Evolutionary conservation across 2,888 invertebrate species (phyloP).

Genomic region (Mantis religiosa): DNA sequence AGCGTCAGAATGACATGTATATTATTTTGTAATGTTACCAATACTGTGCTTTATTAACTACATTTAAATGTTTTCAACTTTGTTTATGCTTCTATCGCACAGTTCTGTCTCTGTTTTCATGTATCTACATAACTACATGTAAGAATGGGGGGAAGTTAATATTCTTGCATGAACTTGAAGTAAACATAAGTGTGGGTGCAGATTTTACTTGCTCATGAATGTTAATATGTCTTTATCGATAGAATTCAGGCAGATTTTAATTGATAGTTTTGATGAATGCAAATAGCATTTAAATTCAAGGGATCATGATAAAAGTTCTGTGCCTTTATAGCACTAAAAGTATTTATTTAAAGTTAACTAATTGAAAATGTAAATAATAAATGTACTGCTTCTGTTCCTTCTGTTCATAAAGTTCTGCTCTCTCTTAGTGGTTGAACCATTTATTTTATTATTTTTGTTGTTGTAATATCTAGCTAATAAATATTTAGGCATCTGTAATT

Average conservation of each 20-base stretch:
- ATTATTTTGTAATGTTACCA: neutral
- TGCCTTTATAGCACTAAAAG: neutral
- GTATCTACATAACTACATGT: neutral
- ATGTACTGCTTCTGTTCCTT: neutral
- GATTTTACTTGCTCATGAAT: neutral
- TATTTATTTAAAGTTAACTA: neutral
- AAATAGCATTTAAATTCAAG: neutral
- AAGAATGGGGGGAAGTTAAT: neutral
- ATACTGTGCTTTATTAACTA: neutral
- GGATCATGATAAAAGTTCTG: neutral
- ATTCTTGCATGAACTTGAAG: neutral
- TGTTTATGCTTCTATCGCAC: neutral
- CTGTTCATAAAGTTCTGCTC: neutral
- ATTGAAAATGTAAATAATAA: neutral
- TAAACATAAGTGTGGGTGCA: neutral
- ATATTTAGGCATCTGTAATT: neutral
- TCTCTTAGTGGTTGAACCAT: neutral
- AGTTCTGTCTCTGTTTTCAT: neutral
- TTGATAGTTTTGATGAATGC: neutral
- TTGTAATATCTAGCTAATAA: neutral
- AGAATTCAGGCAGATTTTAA: neutral
- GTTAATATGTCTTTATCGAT: neutral
- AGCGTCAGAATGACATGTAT: neutral
- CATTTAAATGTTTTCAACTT: neutral
- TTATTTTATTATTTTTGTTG: too few relatives aligned